A percentile compares a stretch with the other conserved stretches of the same genome.
These are phyloP conservation scores for Callosobruchus maculatus DNA, from an alignment of 2,888 invertebrate genomes.

Conservation along the genomic window DNA sequence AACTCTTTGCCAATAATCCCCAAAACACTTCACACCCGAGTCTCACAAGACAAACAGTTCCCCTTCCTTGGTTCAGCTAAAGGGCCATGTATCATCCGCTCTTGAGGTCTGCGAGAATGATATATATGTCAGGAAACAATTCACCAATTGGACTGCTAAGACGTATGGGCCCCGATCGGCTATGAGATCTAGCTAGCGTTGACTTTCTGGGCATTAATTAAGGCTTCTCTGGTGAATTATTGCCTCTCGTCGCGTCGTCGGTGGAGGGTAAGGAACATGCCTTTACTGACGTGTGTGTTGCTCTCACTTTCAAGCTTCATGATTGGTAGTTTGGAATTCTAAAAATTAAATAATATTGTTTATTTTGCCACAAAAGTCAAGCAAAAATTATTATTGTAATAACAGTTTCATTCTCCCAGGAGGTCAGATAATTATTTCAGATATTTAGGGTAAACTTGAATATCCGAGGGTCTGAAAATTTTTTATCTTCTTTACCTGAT, in stretches of 20 bases:
- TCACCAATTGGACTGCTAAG: slow-evolving; percentile 35
- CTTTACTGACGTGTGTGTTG: neutral
- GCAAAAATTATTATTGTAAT: too few relatives aligned
- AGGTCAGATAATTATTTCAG: too few relatives aligned
- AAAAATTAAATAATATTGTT: too few relatives aligned
- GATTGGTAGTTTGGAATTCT: too few relatives aligned
- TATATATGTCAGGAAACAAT: slow-evolving; percentile 41
- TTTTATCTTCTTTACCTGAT: too few relatives aligned
- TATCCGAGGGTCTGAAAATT: too few relatives aligned
- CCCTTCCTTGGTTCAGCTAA: neutral
- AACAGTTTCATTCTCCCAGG: too few relatives aligned
- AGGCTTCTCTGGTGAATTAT: neutral
- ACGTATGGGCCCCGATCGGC: slow-evolving; percentile 19
- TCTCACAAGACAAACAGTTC: neutral
- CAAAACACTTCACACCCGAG: neutral
- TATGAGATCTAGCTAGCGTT: neutral
- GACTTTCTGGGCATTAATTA: neutral
- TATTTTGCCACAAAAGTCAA: too few relatives aligned
- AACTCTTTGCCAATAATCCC: neutral
- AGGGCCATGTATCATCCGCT: slow-evolving; percentile 37
- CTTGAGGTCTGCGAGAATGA: slow-evolving; percentile 38
- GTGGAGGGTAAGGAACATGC: neutral
- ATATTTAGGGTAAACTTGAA: too few relatives aligned
- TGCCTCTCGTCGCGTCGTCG: neutral
- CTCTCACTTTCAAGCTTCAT: too few relatives aligned